Base-by-base conservation (phyloP, 92 coral and sea anemone species). In the Epizoanthus scotinus region DNA sequence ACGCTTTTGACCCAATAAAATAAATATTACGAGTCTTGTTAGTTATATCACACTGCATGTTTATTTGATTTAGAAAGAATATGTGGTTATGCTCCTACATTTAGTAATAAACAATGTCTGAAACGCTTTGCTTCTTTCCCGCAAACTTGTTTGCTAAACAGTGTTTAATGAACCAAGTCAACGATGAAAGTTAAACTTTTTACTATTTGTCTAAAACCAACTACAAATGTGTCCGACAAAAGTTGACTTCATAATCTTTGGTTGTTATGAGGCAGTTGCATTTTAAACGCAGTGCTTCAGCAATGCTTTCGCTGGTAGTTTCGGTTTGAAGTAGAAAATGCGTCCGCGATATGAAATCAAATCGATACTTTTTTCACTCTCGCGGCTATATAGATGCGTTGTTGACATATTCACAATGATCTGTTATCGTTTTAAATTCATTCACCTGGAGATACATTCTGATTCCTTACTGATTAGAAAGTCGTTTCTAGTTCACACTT, bases 121-220 rank as follows among this genome's bases (percentile, higher is more conserved):
- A 75, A 75, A 22, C 52, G 38, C 56, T 75, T 10, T 19, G 9
- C 21, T 75, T 75, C 47, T 42, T 44, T 13, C 59, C 38, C 68
- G 15, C 60, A 58, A 18, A 25, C 40, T 75, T 75, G 67, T 75
- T 75, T 75, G 67, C 47, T 75, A 75, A 73, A 59, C 40, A 75
- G 44, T 75, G 55, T 25, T 59, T 59, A 75, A 75, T 75, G 68
- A 75, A 40, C 55, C 81, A 75, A 75, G 47, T 5, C 36, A 36
- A 40, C 40, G 17, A 36, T 21, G n/a, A 20, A 36, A 75, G 54
- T 75, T 68, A 75, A 75, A 75, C 9, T 14, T 38, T 57, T 36
- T 57, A 40, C 68, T 59, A 58, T 40, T 24, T 20, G 34, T 14
- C 4, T 19, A 27, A 47, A 40, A 34, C 13, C 69, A 56, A 73